These are phyloP conservation scores for Rhinoderma darwinii DNA, from an alignment of 2,113 vertebrate species.

Conservation along the genomic window DNA sequence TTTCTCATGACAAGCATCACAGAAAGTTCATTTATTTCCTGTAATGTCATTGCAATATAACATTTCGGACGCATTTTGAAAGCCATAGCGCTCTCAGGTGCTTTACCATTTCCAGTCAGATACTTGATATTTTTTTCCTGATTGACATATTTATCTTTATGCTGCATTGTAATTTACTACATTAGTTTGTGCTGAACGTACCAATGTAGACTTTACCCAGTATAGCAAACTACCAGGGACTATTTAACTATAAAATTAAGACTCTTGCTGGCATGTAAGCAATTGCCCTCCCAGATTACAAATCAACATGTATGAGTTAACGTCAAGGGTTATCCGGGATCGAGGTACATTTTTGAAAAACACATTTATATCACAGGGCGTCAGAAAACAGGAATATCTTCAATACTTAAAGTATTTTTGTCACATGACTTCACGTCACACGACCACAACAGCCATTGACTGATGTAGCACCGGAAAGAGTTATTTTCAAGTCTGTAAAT, in stretches of 20 bases:
- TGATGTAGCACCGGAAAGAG: too few species aligned
- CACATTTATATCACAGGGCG: too few species aligned
- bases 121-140: background rate
- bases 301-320: background rate
- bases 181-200: background rate
- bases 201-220: background rate
- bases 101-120: background rate
- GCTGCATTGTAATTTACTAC: background rate
- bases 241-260: background rate
- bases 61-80: slow-evolving; percentile 2
- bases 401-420: too few species aligned
- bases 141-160: background rate
- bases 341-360: too few species aligned
- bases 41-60: background rate
- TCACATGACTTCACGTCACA: too few species aligned
- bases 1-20: background rate
- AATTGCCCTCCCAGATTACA: background rate
- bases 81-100: background rate
- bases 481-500: too few species aligned
- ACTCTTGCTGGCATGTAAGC: background rate
- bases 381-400: too few species aligned
- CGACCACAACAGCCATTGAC: too few species aligned
- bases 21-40: slow-evolving; percentile 10
- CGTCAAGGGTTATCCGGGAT: too few species aligned
- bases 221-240: background rate